Evolutionary conservation across 2,888 invertebrate species (phyloP).

Genomic region (Drosophila macrospina): DNA sequence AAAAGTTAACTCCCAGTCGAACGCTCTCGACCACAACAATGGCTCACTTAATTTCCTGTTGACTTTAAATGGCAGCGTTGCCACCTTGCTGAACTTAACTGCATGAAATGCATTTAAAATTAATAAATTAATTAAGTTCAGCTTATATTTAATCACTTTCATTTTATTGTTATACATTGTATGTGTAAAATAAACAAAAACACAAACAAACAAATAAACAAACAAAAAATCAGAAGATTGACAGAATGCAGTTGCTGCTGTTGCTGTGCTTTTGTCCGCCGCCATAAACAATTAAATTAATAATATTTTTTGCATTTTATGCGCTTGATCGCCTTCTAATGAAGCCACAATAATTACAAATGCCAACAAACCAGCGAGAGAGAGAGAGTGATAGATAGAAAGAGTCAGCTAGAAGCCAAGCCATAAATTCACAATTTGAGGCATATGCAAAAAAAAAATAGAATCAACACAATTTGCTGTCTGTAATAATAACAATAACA

Average conservation of each 20-base stretch:
- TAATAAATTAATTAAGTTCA: slow-evolving; percentile 11
- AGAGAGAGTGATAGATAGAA: not conserved
- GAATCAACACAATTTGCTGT: not conserved
- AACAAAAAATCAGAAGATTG: not conserved
- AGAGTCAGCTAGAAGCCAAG: not conserved
- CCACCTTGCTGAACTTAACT: not conserved
- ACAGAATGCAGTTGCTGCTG: not conserved
- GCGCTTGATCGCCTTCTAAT: slow-evolving; percentile 32
- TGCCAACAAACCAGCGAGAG: not conserved
- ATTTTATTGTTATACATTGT: not conserved
- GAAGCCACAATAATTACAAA: slow-evolving; percentile 22
- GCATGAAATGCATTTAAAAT: slow-evolving; percentile 1
- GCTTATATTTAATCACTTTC: slow-evolving; percentile 1
- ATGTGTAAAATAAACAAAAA: not conserved
- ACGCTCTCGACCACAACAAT: no score
- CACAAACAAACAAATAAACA: not conserved
- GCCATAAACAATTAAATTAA: slow-evolving; percentile 49
- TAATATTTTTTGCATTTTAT: slow-evolving; percentile 17
- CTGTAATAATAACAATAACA: slow-evolving; percentile 8
- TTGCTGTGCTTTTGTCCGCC: slow-evolving; percentile 25
- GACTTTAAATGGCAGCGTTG: not conserved
- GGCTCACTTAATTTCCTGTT: not conserved
- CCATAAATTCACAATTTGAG: slow-evolving; percentile 4
- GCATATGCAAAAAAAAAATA: not conserved
- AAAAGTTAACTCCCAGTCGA: not conserved